phyloP scores from a whole-genome alignment of 2,113 vertebrate genomes.

The Spea multiplicata region DNA sequence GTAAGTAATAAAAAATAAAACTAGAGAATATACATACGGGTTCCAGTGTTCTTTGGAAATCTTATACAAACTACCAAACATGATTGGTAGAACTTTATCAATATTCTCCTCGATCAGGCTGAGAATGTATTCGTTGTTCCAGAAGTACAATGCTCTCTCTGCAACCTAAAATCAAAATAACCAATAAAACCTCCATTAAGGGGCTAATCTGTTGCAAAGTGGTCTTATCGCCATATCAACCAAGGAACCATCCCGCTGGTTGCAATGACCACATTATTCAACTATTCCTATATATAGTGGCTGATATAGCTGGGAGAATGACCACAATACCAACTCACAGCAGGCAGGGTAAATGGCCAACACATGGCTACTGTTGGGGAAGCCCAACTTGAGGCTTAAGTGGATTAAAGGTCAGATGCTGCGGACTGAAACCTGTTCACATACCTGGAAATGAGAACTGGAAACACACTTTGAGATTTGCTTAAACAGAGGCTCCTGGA shows the following conservation, averaged over 20 bases:
- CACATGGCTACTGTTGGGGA: too few species aligned
- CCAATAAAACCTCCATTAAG: too few species aligned
- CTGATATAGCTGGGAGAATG: too few species aligned
- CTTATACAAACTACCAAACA: conserved; percentile 95
- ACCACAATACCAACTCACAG: too few species aligned
- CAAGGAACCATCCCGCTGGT: too few species aligned
- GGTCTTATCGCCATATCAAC: too few species aligned
- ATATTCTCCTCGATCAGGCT: conserved; percentile 98
- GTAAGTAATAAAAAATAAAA: background rate
- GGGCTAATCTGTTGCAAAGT: too few species aligned
- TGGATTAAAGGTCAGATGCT: too few species aligned
- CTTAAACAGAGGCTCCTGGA: conserved; percentile 95
- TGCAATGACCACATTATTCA: too few species aligned
- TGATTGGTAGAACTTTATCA: conserved; percentile 91
- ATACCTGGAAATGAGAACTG: conserved; percentile 97
- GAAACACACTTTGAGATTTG: conserved; percentile 94
- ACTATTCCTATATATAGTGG: too few species aligned
- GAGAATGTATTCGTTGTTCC: conserved; percentile 98
- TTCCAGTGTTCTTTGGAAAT: conserved; percentile 99
- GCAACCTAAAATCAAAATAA: conserved; percentile 78
- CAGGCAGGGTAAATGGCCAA: too few species aligned
- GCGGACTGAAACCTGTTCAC: background rate
- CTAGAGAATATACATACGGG: conserved; percentile 72
- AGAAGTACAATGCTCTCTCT: conserved; percentile 94
- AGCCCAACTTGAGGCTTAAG: too few species aligned